Conservation (phyloP, 2,888 invertebrate genomes). For the Xylota segnis region DNA sequence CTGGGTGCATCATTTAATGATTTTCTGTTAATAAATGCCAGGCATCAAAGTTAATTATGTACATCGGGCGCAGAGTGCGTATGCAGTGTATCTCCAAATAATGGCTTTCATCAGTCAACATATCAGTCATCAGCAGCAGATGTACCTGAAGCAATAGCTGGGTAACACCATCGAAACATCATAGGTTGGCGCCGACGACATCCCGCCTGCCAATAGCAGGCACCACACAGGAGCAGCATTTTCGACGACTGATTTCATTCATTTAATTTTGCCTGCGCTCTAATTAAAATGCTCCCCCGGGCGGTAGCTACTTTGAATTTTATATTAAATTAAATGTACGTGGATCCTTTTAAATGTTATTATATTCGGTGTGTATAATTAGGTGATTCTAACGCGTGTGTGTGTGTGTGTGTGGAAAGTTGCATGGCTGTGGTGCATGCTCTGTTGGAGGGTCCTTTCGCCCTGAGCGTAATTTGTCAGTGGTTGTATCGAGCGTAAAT, state of each 20-base stretch:
- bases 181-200: conserved; percentile 2
- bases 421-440: neutral
- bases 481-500: conserved; percentile 16
- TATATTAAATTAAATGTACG: conserved; percentile 76
- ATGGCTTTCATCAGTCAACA: conserved; percentile 66
- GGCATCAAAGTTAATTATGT: conserved; percentile 62
- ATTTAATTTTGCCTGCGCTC: conserved; percentile 46
- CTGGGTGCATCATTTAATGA: conserved; percentile 32
- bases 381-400: conserved; percentile 49
- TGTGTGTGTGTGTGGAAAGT: conserved; percentile 2
- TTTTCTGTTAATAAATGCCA: conserved; percentile 57
- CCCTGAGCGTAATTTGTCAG: conserved; percentile 25
- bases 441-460: neutral
- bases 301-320: conserved; percentile 73
- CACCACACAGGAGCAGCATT: neutral
- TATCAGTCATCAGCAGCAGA: conserved; percentile 49
- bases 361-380: conserved; percentile 70
- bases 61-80: conserved; percentile 23
- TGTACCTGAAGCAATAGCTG: neutral
- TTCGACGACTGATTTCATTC: conserved; percentile 50
- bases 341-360: conserved; percentile 73
- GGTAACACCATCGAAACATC: neutral
- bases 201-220: neutral
- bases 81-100: neutral
- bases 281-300: conserved; percentile 69